These are phyloP conservation scores for Aspidapion aeneum DNA, from an alignment of 2,888 invertebrate species.

Conservation along the genomic window DNA sequence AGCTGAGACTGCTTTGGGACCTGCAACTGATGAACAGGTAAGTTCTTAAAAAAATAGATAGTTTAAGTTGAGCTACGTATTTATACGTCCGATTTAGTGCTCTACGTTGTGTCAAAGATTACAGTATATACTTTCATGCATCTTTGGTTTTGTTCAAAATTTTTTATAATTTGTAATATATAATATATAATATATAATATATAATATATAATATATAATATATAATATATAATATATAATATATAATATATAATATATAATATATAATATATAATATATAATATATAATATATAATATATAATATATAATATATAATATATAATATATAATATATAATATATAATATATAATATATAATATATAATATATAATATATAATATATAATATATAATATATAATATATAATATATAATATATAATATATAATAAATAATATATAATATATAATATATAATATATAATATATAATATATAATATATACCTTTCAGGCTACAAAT, in stretches of 20 bases:
- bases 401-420: neutral
- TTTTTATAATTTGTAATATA: neutral
- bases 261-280: neutral
- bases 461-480: neutral
- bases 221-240: neutral
- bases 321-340: neutral
- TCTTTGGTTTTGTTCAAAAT: too few species aligned
- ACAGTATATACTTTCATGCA: too few species aligned
- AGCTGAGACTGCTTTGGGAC: constrained; percentile 68
- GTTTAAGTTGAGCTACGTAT: too few species aligned
- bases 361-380: neutral
- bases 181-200: neutral
- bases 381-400: neutral
- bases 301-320: neutral
- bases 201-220: neutral
- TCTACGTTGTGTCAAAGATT: too few species aligned
- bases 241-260: neutral
- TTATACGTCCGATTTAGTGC: too few species aligned
- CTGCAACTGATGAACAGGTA: constrained; percentile 57
- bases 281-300: neutral
- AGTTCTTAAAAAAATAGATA: too few species aligned
- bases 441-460: neutral
- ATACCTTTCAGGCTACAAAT: constrained; percentile 65
- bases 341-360: neutral
- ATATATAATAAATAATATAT: neutral